Conservation (phyloP, 2,797 vertebrate species). For the Lepidocolaptes lacrymiger region DNA sequence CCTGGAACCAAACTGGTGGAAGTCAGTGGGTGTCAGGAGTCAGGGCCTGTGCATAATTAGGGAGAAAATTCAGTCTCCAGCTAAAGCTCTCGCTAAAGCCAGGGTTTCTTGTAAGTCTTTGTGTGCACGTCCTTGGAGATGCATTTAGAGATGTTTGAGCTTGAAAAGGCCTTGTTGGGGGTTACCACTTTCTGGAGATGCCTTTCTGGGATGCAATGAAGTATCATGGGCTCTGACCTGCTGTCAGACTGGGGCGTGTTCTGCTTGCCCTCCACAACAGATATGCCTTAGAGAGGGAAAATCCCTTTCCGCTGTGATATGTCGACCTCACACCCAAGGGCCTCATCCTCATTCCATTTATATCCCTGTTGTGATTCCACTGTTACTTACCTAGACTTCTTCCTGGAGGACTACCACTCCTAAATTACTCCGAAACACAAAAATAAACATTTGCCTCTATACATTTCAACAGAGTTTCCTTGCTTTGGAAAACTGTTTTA, state of each 20-base stretch:
- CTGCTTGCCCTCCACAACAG: neutral
- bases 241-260: rapidly evolving
- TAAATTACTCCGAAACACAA: neutral
- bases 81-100: neutral
- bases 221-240: neutral
- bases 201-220: neutral
- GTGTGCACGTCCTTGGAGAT: neutral
- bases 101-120: neutral
- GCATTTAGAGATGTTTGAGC: neutral
- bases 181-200: neutral
- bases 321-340: neutral
- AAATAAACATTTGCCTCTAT: neutral
- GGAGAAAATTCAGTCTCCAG: neutral
- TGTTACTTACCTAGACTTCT: neutral
- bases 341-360: neutral
- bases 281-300: neutral
- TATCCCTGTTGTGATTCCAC: neutral
- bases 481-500: neutral
- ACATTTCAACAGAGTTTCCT: neutral
- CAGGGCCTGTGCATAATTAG: neutral
- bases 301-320: neutral
- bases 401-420: neutral
- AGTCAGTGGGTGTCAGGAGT: neutral
- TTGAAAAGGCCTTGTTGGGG: neutral
- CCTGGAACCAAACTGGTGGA: neutral